A percentile compares a stretch with the other conserved stretches of the same genome.
phyloP scores from a whole-genome alignment of 92 coral and sea anemone species.

The Porites cylindrica region DNA sequence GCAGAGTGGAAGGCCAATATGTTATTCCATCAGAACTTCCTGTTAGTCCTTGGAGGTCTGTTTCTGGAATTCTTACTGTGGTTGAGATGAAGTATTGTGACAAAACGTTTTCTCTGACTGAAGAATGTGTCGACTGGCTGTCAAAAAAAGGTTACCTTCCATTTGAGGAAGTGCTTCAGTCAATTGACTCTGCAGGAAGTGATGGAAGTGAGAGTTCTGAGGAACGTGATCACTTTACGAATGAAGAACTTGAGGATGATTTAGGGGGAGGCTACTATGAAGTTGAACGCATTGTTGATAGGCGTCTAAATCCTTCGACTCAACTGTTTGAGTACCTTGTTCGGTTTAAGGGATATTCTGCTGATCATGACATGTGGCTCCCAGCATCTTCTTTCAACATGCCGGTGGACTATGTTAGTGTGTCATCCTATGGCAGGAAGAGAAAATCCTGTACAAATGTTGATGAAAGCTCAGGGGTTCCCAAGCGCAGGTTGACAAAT shows the following conservation, averaged over 20 bases:
- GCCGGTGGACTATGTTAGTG: slow-evolving; percentile 14
- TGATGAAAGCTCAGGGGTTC: neutral
- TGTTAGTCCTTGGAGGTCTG: slow-evolving; percentile 35
- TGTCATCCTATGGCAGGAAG: slow-evolving; percentile 41
- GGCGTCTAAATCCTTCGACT: slow-evolving; percentile 25
- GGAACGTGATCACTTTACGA: neutral
- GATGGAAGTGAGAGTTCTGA: neutral
- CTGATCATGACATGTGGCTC: slow-evolving; percentile 45
- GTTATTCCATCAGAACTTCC: slow-evolving; percentile 5
- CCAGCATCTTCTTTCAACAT: slow-evolving; percentile 38
- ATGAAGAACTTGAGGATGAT: slow-evolving; percentile 4
- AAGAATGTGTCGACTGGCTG: neutral
- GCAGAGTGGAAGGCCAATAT: neutral
- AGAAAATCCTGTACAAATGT: neutral
- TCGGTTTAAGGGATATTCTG: slow-evolving; percentile 43
- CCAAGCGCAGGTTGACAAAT: slow-evolving; percentile 2
- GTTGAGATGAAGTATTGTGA: slow-evolving; percentile 1
- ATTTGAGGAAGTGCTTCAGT: slow-evolving; percentile 15
- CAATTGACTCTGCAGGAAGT: neutral
- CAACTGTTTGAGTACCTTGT: slow-evolving; percentile 42
- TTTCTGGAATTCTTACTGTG: neutral
- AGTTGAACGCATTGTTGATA: slow-evolving; percentile 34
- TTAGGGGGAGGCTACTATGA: slow-evolving; percentile 9
- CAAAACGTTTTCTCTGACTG: neutral
- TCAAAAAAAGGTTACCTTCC: slow-evolving; percentile 30